phyloP scores from a whole-genome alignment of 2,797 vertebrate species.

The Sebastes variabilis region DNA sequence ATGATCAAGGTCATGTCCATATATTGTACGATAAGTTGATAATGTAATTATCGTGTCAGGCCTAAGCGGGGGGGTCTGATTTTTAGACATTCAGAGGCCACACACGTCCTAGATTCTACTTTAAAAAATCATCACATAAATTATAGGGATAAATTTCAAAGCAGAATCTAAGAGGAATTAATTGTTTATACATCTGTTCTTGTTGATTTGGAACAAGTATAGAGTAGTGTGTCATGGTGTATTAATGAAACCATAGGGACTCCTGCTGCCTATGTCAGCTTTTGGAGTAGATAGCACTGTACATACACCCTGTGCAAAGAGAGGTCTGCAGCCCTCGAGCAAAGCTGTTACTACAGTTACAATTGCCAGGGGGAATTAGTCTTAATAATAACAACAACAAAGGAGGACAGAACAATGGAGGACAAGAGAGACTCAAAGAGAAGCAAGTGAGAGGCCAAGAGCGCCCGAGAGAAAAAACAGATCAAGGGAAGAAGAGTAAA shows the following conservation, averaged over 20 bases:
- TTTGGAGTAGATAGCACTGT: constrained; percentile 7
- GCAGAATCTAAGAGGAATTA: background rate
- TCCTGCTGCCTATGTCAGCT: constrained; percentile 8
- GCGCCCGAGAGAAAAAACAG: background rate
- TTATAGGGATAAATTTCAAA: background rate
- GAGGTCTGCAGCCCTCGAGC: constrained; percentile 34
- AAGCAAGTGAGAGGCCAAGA: background rate
- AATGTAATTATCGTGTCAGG: too few relatives aligned
- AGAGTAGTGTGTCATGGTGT: constrained; percentile 1
- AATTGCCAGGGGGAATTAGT: constrained; percentile 33
- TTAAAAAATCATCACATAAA: background rate
- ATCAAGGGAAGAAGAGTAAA: constrained; percentile 1
- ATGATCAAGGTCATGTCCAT: background rate
- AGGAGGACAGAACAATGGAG: background rate
- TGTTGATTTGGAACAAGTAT: constrained; percentile 4
- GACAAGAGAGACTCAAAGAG: background rate
- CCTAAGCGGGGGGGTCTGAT: too few relatives aligned
- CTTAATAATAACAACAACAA: constrained; percentile 43
- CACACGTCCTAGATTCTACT: background rate
- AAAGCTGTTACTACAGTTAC: constrained; percentile 68
- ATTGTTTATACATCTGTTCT: background rate
- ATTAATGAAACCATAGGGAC: constrained; percentile 21
- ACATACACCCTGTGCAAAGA: background rate
- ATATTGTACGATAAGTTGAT: too few relatives aligned
- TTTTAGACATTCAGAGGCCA: background rate